A percentile compares a stretch with the other conserved stretches of the same genome.
These are phyloP conservation scores for Eueremaeus valkanovi DNA, from an alignment of 2,888 invertebrate genomes.

Conservation along the genomic window DNA sequence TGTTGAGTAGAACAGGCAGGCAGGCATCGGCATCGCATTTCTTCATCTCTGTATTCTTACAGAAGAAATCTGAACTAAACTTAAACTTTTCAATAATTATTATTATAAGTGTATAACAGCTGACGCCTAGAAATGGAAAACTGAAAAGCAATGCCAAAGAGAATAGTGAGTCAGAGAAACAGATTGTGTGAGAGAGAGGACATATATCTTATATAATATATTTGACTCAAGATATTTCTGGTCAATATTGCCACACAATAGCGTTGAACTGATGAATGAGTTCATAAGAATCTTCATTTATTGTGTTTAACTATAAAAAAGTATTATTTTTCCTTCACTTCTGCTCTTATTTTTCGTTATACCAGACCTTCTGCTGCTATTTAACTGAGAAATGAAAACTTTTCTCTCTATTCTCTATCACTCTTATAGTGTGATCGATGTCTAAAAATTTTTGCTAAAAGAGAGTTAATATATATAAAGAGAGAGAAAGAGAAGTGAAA, in stretches of 20 bases:
- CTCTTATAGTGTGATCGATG: background rate
- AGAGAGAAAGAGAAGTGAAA: background rate
- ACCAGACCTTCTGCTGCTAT: background rate
- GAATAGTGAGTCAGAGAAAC: background rate
- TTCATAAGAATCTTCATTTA: background rate
- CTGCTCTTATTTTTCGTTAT: background rate
- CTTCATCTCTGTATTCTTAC: background rate
- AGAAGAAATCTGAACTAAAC: background rate
- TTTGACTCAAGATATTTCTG: background rate
- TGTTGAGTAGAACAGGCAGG: no score
- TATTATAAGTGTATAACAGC: slow-evolving; percentile 18
- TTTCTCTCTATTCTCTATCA: background rate
- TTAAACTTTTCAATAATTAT: slow-evolving; percentile 27
- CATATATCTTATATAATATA: slow-evolving; percentile 11
- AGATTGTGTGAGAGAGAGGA: background rate
- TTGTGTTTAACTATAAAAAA: slow-evolving; percentile 4
- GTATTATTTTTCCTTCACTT: background rate
- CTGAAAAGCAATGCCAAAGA: background rate
- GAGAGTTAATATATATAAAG: background rate
- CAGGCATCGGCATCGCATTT: background rate
- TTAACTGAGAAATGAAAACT: slow-evolving; percentile 15
- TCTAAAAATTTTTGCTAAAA: background rate
- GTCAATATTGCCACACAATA: background rate
- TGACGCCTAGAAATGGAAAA: slow-evolving; percentile 20
- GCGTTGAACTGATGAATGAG: background rate